A percentile compares a stretch with the other conserved stretches of the same genome.
These are phyloP conservation scores for Atta colombica DNA, from an alignment of 1,140 invertebrate genomes.

Conservation along the genomic window DNA sequence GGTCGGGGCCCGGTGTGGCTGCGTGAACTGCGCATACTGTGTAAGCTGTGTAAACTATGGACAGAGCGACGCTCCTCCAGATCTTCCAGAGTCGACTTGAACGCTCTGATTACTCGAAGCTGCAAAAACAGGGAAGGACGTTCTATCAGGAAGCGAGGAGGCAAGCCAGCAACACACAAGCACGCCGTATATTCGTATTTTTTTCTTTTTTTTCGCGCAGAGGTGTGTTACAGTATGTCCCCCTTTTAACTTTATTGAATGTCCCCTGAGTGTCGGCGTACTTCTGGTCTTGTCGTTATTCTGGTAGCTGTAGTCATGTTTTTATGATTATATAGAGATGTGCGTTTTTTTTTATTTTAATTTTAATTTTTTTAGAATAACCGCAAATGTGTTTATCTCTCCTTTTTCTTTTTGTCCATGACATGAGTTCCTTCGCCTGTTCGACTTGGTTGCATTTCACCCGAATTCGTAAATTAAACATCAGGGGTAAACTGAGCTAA, in stretches of 20 bases:
- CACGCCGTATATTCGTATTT: conserved; percentile 79
- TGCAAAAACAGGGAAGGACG: conserved; percentile 92
- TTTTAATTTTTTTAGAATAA: not conserved
- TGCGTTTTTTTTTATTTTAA: conserved; percentile 9
- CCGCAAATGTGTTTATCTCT: conserved; percentile 10
- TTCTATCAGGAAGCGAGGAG: conserved; percentile 86
- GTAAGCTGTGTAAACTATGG: conserved; percentile 98
- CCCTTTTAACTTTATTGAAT: conserved; percentile 22
- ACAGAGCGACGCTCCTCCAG: conserved; percentile 99
- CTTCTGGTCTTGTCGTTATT: conserved; percentile 25
- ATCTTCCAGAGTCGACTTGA: conserved; percentile 99
- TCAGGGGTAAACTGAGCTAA: not conserved
- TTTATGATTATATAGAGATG: conserved; percentile 32
- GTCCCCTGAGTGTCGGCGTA: conserved; percentile 36
- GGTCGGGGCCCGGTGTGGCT: conserved; percentile 93
- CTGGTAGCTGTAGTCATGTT: conserved; percentile 40
- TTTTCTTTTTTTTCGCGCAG: conserved; percentile 56
- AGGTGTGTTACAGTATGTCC: conserved; percentile 5
- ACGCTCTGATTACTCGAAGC: conserved; percentile 99
- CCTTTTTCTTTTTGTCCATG: conserved; percentile 20
- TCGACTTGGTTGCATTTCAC: conserved; percentile 75
- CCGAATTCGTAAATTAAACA: conserved; percentile 68
- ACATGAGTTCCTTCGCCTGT: conserved; percentile 48
- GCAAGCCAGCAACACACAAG: conserved; percentile 85
- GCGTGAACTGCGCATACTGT: conserved; percentile 95